Evolutionary conservation across 2,888 invertebrate species (phyloP).

Genomic region (Idaea dimidiata): DNA sequence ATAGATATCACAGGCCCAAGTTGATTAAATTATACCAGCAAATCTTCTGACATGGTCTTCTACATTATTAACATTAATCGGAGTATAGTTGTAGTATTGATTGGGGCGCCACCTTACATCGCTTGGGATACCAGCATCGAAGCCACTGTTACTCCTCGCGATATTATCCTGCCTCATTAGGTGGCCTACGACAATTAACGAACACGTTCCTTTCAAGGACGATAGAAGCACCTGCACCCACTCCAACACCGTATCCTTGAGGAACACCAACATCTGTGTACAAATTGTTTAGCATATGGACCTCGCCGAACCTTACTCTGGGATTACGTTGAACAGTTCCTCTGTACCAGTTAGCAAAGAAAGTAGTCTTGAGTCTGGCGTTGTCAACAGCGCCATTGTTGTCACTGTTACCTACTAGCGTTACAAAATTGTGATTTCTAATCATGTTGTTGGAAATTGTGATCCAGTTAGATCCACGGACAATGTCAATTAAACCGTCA

Average conservation of each 20-base stretch:
- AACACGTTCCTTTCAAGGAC: conserved; percentile 3
- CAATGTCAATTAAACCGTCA: conserved; percentile 16
- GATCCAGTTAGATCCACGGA: conserved; percentile 9
- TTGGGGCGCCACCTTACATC: neutral
- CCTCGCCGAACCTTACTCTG: conserved; percentile 14
- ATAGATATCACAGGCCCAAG: neutral
- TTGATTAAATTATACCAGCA: neutral
- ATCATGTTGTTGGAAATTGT: conserved; percentile 17
- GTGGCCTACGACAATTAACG: neutral
- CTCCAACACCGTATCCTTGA: conserved; percentile 8
- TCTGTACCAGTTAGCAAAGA: conserved; percentile 14
- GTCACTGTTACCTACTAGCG: conserved; percentile 13
- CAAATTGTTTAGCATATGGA: conserved; percentile 18
- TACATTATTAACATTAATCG: neutral
- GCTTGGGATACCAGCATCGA: neutral
- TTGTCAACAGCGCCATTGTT: conserved; percentile 1
- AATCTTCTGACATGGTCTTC: neutral
- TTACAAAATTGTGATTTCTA: conserved; percentile 16
- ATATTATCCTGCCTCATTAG: conserved; percentile 10
- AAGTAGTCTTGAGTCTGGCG: conserved; percentile 11
- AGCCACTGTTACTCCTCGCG: neutral
- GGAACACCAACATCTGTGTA: conserved; percentile 12
- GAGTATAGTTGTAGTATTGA: neutral
- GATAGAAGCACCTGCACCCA: conserved; percentile 2
- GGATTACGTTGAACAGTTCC: conserved; percentile 16